Evolutionary conservation across 1,140 invertebrate genomes (phyloP).

Genomic region (Macrobrachium rosenbergii): DNA sequence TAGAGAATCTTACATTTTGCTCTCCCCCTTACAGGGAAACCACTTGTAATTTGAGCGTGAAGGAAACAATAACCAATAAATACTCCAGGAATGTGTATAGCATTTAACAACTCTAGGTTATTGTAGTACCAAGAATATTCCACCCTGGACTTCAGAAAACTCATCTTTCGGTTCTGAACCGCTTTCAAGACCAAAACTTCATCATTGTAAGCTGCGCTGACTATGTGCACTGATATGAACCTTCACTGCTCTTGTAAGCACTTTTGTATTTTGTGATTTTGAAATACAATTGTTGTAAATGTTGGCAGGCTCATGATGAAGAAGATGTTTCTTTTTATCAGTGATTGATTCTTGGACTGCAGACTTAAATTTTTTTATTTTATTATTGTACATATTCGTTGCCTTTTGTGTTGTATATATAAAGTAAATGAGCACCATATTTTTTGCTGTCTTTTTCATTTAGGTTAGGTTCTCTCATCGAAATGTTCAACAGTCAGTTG

Average conservation of each 20-base stretch:
- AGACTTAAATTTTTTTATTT: slow-evolving; percentile 6
- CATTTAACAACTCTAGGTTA: slow-evolving; percentile 61
- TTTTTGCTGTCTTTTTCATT: slow-evolving; percentile 58
- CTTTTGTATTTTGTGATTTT: slow-evolving; percentile 58
- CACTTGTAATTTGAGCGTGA: slow-evolving; percentile 62
- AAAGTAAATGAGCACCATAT: slow-evolving; percentile 43
- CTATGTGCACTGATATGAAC: slow-evolving; percentile 61
- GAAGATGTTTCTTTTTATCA: slow-evolving; percentile 50
- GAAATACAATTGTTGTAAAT: slow-evolving; percentile 56
- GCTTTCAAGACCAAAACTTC: slow-evolving; percentile 62
- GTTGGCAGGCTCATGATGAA: slow-evolving; percentile 52
- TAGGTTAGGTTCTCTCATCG: slow-evolving; percentile 52
- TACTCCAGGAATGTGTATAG: slow-evolving; percentile 60
- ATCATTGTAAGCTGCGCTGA: slow-evolving; percentile 58
- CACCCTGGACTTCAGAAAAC: slow-evolving; percentile 59
- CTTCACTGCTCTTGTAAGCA: slow-evolving; percentile 61
- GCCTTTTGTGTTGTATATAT: slow-evolving; percentile 64
- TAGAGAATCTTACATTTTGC: slow-evolving; percentile 62
- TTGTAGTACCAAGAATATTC: slow-evolving; percentile 57
- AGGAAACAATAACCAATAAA: slow-evolving; percentile 58
- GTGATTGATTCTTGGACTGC: slow-evolving; percentile 41
- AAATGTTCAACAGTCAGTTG: slow-evolving; percentile 52
- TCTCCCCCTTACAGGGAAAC: slow-evolving; percentile 63
- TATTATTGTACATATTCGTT: slow-evolving; percentile 59
- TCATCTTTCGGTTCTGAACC: slow-evolving; percentile 59